Evolutionary conservation across 2,888 invertebrate genomes (phyloP).

Genomic region (Tipula confusa): DNA sequence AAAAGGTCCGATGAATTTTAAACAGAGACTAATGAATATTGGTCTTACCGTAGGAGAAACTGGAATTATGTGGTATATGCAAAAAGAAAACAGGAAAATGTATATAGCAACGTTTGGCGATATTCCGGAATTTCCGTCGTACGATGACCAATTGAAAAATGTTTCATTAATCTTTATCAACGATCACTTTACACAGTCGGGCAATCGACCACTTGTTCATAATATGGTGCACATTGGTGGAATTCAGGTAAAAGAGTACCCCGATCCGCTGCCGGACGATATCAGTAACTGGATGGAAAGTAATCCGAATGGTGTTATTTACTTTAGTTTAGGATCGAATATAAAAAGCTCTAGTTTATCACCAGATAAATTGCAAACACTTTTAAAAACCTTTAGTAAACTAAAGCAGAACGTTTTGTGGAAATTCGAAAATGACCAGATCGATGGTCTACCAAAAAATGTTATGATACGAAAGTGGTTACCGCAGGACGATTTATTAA

Average conservation of each 20-base stretch:
- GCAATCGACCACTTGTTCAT: constrained; percentile 44
- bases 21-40: too few relatives aligned
- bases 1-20: too few relatives aligned
- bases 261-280: constrained; percentile 36
- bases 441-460: constrained; percentile 56
- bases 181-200: constrained; percentile 45
- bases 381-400: constrained; percentile 38
- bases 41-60: too few relatives aligned
- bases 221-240: constrained; percentile 46
- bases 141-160: constrained; percentile 43
- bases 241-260: constrained; percentile 39
- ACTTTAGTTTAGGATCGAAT: constrained; percentile 36
- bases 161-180: constrained; percentile 48
- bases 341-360: constrained; percentile 32
- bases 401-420: constrained; percentile 61
- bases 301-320: constrained; percentile 33
- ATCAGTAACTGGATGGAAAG: background rate
- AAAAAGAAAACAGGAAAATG: background rate
- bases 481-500: constrained; percentile 63
- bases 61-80: too few relatives aligned
- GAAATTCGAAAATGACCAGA: constrained; percentile 62
- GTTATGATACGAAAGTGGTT: constrained; percentile 60
- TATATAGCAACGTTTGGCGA: background rate
- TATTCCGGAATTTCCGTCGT: constrained; percentile 32
- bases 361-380: background rate